phyloP scores from a whole-genome alignment of 2,888 invertebrate species.

The Ornithoptera priamus region DNA sequence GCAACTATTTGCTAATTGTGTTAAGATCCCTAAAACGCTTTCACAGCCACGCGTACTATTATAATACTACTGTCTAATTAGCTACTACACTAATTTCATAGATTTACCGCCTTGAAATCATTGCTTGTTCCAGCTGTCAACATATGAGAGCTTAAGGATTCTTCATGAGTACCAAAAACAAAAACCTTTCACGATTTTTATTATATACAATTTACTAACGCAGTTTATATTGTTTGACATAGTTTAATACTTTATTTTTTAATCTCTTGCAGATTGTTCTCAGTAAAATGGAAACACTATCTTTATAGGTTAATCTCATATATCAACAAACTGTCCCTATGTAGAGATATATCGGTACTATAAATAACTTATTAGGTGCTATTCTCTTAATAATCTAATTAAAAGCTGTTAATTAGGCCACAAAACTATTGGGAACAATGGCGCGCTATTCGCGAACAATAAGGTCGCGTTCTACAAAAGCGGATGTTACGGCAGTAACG shows the following conservation, averaged over 20 bases:
- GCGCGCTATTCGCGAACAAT: constrained; percentile 25
- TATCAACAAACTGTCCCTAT: background rate
- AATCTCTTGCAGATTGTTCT: background rate
- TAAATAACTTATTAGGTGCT: constrained; percentile 9
- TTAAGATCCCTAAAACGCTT: too few species aligned
- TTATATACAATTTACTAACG: too few species aligned
- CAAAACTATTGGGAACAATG: constrained; percentile 30
- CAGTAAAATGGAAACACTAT: background rate
- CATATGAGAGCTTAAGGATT: too few species aligned
- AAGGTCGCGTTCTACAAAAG: constrained; percentile 19
- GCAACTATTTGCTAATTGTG: too few species aligned
- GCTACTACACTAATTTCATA: too few species aligned
- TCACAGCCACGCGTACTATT: too few species aligned
- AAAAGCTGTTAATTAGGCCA: constrained; percentile 27
- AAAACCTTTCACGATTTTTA: too few species aligned
- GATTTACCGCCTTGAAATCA: too few species aligned
- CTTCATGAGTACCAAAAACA: too few species aligned
- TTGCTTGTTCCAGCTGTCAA: too few species aligned
- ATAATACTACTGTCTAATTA: too few species aligned
- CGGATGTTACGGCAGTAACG: constrained; percentile 14
- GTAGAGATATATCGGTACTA: background rate
- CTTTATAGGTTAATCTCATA: background rate
- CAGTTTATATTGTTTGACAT: background rate
- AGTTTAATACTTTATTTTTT: too few species aligned
- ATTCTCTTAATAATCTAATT: constrained; percentile 26